A percentile compares a stretch with the other conserved stretches of the same genome.
phyloP scores from a whole-genome alignment of 2,888 invertebrate species.

The Dolichopus griseipennis region DNA sequence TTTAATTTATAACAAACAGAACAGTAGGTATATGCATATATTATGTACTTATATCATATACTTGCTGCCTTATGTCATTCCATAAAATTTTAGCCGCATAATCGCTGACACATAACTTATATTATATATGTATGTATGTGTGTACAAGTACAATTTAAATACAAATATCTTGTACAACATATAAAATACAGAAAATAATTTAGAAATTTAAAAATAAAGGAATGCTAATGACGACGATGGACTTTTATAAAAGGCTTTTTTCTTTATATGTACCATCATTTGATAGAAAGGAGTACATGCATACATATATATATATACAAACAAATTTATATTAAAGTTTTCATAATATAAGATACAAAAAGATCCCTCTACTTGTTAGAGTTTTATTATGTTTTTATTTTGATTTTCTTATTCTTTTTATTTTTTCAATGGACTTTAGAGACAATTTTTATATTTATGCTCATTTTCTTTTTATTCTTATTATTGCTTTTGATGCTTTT shows the following conservation, averaged over 20 bases:
- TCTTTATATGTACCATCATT: neutral
- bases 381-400: neutral
- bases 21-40: too few relatives aligned
- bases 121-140: neutral
- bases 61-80: neutral
- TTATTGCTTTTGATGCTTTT: neutral
- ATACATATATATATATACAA: neutral
- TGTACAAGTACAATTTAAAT: neutral
- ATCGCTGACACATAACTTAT: neutral
- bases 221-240: neutral
- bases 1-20: neutral
- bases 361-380: neutral
- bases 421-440: constrained; percentile 1
- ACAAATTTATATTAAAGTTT: neutral
- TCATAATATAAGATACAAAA: neutral
- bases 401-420: neutral
- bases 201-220: neutral
- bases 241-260: neutral
- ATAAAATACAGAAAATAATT: neutral
- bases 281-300: too few relatives aligned
- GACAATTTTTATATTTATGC: neutral
- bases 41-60: too few relatives aligned
- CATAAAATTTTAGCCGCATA: constrained; percentile 1
- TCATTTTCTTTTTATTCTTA: neutral
- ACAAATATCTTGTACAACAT: neutral